A percentile compares a stretch with the other conserved stretches of the same genome.
These are phyloP conservation scores for Muscicapa striata DNA, from an alignment of 2,797 vertebrate genomes.

Conservation along the genomic window DNA sequence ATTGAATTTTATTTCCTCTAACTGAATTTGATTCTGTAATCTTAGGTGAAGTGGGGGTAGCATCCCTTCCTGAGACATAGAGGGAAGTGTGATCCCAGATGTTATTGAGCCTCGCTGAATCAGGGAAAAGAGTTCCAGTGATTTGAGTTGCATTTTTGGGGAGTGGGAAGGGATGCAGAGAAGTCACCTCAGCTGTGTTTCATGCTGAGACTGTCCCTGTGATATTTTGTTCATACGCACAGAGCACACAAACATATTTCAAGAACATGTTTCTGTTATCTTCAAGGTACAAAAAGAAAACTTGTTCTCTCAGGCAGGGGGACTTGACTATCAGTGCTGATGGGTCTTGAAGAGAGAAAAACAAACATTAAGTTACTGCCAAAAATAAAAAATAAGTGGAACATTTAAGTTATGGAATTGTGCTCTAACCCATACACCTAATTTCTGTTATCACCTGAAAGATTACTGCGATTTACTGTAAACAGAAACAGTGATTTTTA, in stretches of 20 bases:
- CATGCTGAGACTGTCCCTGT: not conserved
- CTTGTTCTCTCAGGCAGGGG: not conserved
- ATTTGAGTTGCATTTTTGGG: not conserved
- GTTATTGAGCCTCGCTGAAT: not conserved
- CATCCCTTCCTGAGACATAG: not conserved
- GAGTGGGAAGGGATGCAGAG: not conserved
- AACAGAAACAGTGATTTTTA: not conserved
- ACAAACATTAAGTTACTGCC: not conserved
- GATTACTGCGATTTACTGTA: not conserved
- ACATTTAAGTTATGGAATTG: not conserved
- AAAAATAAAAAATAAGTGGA: not conserved
- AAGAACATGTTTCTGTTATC: not conserved
- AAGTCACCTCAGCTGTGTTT: not conserved
- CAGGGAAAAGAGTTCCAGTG: not conserved
- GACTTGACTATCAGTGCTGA: not conserved
- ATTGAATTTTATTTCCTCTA: not conserved
- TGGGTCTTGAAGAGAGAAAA: not conserved
- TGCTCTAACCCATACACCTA: not conserved
- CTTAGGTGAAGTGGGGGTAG: not conserved
- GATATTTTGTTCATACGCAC: not conserved
- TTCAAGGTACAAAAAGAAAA: not conserved
- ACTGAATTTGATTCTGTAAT: not conserved
- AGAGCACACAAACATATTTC: not conserved
- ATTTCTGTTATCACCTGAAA: not conserved
- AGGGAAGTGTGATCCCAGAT: not conserved